A percentile compares a stretch with the other conserved stretches of the same genome.
Conservation (phyloP, 2,797 vertebrate genomes). For the Ptychadena robeensis region DNA sequence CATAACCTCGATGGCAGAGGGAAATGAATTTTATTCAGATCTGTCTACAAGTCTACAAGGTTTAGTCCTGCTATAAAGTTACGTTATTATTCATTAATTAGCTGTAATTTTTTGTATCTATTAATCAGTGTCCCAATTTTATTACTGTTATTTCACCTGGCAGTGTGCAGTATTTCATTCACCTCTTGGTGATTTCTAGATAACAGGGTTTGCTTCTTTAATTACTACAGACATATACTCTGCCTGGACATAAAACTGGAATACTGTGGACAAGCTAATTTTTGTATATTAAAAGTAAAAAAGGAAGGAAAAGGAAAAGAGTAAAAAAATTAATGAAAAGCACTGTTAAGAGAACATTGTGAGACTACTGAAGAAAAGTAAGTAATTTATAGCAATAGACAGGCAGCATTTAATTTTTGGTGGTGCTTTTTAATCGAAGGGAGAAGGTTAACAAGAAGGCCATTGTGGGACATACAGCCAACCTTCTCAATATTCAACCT, state of each 20-base stretch:
- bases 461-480: not conserved
- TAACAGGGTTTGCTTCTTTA: not conserved
- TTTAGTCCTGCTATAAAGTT: not conserved
- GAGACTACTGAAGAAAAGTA: not conserved
- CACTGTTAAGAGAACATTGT: not conserved
- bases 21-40: constrained; percentile 13
- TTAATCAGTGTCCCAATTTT: not conserved
- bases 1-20: constrained; percentile 14
- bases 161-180: not conserved
- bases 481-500: not conserved
- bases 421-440: not conserved
- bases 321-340: not conserved
- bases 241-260: not conserved
- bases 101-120: not conserved
- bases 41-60: not conserved
- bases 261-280: not conserved
- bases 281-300: too few relatives aligned
- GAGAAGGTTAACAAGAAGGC: not conserved
- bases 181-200: not conserved
- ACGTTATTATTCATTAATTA: constrained; percentile 1
- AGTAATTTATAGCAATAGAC: not conserved
- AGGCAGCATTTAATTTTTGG: not conserved
- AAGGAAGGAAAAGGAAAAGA: too few relatives aligned
- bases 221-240: not conserved
- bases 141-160: not conserved